Evolutionary conservation across 2,797 vertebrate genomes (phyloP), one percentile per base, ranked within the genome.

Genomic region (Epinephelus coioides): DNA sequence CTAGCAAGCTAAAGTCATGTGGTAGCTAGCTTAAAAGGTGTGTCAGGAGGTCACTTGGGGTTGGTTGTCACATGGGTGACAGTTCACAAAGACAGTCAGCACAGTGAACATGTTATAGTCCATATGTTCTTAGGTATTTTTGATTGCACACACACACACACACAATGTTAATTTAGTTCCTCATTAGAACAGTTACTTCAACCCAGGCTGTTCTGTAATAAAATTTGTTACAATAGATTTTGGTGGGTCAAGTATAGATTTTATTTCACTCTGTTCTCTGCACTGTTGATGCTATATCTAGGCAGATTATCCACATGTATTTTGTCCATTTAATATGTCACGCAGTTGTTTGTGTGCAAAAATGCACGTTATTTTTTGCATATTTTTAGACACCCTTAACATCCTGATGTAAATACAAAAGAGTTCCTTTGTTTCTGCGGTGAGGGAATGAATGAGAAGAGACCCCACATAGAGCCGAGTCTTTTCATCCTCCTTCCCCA

Each of bases 401-500:
- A 64, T 43, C 25, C 64, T 46, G 44, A 3, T 65, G 40, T 56
- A 34, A 34, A 65, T 4, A 65, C 71, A 62, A 19, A 77, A 65
- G 60, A 47, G 60, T 4, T 13, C 27, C 43, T 76, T 82, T 91
- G 80, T 83, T 80, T 61, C 13, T 30, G 56, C 61, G 13, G 46
- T 30, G 60, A 72, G 46, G 54, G 83, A 17, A 64, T 82, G 78
- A 72, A 69, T 59, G 59, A 79, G 68, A 30, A 57, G 73, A 73
- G 81, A 83, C 84, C 80, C 74, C 84, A 86, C 86, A 86, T 30
- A 65, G 78, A 73, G 82, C 43, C 2, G 53, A 66, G 78, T 34
- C 82, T 80, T 87, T 91, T 89, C 81, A 86, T 69, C 68, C 68
- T 65, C 51, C 78, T 57, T 76, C 82, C 83, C 11, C 82, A 77